phyloP scores from a whole-genome alignment of 2,113 vertebrate genomes.

The Callopanchax toddi region DNA sequence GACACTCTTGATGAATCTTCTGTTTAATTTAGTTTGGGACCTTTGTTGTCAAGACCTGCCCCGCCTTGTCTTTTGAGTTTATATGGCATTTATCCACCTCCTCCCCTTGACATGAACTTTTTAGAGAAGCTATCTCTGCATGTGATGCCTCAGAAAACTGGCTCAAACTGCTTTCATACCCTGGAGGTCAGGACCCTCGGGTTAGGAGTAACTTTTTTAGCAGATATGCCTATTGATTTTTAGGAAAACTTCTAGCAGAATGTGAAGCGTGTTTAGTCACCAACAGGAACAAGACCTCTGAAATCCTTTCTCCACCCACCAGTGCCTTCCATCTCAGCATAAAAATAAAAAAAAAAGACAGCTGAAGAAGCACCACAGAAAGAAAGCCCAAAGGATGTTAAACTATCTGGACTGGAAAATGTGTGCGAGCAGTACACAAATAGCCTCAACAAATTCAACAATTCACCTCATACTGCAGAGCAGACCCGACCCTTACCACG shows the following conservation, averaged over 20 bases:
- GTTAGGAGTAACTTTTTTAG: background rate
- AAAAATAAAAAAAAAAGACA: constrained; percentile 6
- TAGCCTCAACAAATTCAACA: constrained; percentile 22
- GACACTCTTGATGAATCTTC: too few relatives aligned
- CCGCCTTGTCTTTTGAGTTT: background rate
- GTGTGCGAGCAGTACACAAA: constrained; percentile 56
- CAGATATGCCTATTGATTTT: constrained; percentile 58
- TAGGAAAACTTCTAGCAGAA: constrained; percentile 38
- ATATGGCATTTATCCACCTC: background rate
- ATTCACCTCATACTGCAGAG: constrained; percentile 37
- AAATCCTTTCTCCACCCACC: constrained; percentile 44
- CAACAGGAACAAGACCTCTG: constrained; percentile 35
- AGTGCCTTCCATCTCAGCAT: constrained; percentile 18
- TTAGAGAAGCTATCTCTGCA: background rate
- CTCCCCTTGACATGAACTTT: background rate
- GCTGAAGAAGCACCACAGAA: constrained; percentile 24
- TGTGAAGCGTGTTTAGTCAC: constrained; percentile 37
- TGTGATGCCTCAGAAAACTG: background rate
- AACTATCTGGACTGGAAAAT: constrained; percentile 52
- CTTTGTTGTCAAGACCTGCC: background rate
- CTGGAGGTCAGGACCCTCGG: background rate
- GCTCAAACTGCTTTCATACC: background rate
- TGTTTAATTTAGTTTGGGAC: too few relatives aligned
- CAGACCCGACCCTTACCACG: constrained; percentile 30
- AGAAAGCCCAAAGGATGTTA: constrained; percentile 45